Base-by-base conservation (phyloP, 2,113 vertebrate genomes). In the Ptilorrhoa leucosticta region DNA sequence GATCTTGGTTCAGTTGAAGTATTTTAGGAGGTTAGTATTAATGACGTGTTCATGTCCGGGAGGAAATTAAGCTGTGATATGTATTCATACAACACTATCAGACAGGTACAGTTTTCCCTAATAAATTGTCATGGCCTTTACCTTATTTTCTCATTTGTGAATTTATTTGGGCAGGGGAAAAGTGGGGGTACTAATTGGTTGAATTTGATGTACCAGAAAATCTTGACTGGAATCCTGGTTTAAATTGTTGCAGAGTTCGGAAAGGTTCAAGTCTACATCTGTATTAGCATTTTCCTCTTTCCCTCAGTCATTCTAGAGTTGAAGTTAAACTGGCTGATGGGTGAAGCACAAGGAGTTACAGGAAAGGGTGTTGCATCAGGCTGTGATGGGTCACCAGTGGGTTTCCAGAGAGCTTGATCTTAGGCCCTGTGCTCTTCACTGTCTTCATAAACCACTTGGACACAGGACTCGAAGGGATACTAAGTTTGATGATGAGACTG, bases 81-180 rank as follows among this genome's bases (percentile, higher is more conserved):
- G 88, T 97, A 84, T 95, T 87, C 96, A 72, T 87, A 89, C 78
- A 70, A 71, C 31, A 15, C 77, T 93, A 96, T 94, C 93, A 92
- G 94, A 94, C 71, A 97, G 96, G 96, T 97, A 97, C 96, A 95
- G 11, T 96, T 97, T 97, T 97, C 85, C 11, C 64, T 95, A 98
- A 98, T 98, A 98, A 98, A 98, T 94, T 96, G 70, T 97, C 93
- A 95, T 93, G 93, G 92, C 96, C 96, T 97, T 97, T 85, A 96
- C 35, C 12, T 70, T 66, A 15, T 27, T 57, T 82, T 91, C 78
- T 95, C 31, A 53, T 91, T 91, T 23, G 89, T 96, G 78, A 85
- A 28, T 97, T 93, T 92, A 45, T 76, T 95, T 69, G 69, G 48
- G 20, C 0, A 2, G 19, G 8, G 35, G 30, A 14, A 30, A 22